Evolutionary conservation across 2,797 vertebrate genomes (phyloP).

Genomic region (Numenius phaeopus): DNA sequence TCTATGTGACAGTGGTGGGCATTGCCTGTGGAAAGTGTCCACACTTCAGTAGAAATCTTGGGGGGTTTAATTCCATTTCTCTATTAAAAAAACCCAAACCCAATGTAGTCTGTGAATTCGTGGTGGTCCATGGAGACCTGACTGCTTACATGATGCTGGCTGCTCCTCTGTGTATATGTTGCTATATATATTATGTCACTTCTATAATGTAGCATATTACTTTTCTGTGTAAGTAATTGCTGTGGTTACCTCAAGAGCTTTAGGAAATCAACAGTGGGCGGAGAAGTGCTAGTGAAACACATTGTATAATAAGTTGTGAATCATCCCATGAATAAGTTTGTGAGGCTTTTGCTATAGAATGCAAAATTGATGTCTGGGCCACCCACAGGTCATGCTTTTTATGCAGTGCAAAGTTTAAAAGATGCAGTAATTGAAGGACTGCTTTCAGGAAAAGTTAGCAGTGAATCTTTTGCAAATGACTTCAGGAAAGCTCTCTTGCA

Average conservation of each 20-base stretch:
- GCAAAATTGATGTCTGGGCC: background rate
- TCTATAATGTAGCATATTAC: background rate
- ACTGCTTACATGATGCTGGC: background rate
- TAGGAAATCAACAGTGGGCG: conserved; percentile 28
- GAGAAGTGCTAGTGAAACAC: conserved; percentile 26
- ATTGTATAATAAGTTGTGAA: conserved; percentile 23
- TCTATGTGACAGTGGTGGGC: background rate
- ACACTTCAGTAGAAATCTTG: background rate
- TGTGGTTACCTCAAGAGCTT: conserved; percentile 34
- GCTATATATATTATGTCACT: background rate
- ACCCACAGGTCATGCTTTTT: conserved; percentile 1
- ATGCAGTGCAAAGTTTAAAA: background rate
- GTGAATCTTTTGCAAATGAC: background rate
- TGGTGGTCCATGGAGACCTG: background rate
- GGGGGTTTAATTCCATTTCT: background rate
- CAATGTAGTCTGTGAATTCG: background rate
- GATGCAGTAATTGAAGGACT: background rate
- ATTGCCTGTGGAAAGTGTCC: background rate
- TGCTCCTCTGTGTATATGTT: background rate
- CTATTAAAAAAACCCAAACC: background rate
- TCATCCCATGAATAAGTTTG: background rate
- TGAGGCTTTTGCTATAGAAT: background rate
- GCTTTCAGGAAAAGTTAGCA: background rate
- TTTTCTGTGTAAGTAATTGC: background rate
- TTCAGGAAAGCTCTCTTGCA: background rate